Evolutionary conservation across 2,113 vertebrate genomes (phyloP).

Genomic region (Lichenostomus cassidix): DNA sequence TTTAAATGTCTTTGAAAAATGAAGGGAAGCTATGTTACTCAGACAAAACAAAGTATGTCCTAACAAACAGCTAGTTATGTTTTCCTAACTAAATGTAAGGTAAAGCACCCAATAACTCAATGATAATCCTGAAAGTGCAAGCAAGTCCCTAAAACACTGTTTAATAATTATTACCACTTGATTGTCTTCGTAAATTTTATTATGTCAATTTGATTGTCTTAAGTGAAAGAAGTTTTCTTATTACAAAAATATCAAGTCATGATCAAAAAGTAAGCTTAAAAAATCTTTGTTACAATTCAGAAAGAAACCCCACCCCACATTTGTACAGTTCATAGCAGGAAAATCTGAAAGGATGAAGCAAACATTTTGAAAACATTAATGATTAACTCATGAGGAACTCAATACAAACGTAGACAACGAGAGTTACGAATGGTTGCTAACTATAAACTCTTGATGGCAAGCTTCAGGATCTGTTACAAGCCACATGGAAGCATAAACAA

Average conservation of each 20-base stretch:
- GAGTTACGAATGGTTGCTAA: neutral
- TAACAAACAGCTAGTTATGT: neutral
- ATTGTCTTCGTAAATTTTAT: neutral
- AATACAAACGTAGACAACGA: neutral
- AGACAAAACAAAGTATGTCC: neutral
- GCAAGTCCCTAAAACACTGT: neutral
- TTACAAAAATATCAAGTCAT: neutral
- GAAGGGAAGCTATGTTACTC: neutral
- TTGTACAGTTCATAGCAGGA: neutral
- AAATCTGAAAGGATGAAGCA: neutral
- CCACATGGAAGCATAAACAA: neutral
- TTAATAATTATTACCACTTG: neutral
- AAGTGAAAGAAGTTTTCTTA: neutral
- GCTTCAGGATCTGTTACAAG: neutral
- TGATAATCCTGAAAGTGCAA: neutral
- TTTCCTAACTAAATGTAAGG: neutral
- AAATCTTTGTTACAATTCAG: neutral
- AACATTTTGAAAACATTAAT: neutral
- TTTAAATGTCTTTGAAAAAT: neutral
- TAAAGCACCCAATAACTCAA: neutral
- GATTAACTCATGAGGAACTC: neutral
- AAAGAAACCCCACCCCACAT: fast-evolving
- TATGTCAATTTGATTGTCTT: neutral
- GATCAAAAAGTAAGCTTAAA: neutral
- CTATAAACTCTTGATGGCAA: neutral